These are phyloP conservation scores for Phalacrocorax carbo DNA, from an alignment of 2,113 vertebrate genomes.

Conservation along the genomic window DNA sequence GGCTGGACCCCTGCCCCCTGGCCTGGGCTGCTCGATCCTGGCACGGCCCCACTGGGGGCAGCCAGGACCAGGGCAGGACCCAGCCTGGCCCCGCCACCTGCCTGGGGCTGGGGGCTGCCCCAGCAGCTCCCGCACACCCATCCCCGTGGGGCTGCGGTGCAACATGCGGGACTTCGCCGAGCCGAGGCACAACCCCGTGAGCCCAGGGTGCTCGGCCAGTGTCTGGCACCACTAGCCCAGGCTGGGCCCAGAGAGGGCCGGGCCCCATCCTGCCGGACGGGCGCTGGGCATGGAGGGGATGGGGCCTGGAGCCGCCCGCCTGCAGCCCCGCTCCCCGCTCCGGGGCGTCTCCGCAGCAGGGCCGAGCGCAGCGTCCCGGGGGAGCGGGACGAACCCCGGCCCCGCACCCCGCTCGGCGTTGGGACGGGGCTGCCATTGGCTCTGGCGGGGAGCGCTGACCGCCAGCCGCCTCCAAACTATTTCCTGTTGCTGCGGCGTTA, in stretches of 20 bases:
- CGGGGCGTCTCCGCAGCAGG: neutral
- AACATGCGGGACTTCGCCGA: fast-evolving
- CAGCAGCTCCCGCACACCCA: fast-evolving
- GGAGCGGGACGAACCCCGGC: neutral
- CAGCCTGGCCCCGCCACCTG: fast-evolving
- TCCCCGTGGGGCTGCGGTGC: neutral
- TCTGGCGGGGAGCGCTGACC: slow-evolving; percentile 17
- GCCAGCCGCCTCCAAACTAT: slow-evolving; percentile 62
- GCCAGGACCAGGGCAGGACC: neutral
- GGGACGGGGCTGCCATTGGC: slow-evolving; percentile 46
- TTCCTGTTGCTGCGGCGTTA: slow-evolving; percentile 77
- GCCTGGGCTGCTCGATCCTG: neutral
- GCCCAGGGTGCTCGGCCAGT: fast-evolving
- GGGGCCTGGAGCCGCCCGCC: neutral
- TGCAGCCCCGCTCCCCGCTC: neutral
- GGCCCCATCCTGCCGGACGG: neutral
- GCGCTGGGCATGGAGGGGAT: neutral
- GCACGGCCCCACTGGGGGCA: fast-evolving
- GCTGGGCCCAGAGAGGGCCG: neutral
- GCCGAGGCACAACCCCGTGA: neutral
- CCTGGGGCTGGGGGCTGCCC: neutral
- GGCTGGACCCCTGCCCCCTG: fast-evolving
- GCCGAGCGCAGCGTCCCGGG: neutral
- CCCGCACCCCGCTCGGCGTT: neutral
- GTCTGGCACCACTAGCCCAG: neutral